Percentiles rank a stretch among this genome's conserved stretches.
Conservation (phyloP, 2,888 invertebrate genomes). For the Nysson spinosus region DNA sequence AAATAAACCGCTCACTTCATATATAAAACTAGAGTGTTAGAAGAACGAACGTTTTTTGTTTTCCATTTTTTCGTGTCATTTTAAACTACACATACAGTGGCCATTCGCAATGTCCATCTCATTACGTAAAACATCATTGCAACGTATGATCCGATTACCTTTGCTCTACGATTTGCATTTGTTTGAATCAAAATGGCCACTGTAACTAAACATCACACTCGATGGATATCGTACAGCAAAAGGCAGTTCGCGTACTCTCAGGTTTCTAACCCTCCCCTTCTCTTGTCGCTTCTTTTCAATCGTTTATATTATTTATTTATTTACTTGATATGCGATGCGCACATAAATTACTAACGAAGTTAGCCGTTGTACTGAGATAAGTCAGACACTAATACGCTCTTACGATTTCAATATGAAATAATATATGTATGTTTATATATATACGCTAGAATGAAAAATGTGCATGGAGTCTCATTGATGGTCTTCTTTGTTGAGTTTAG, state of each 20-base stretch:
- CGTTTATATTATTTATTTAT: no score
- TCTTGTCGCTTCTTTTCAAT: no score
- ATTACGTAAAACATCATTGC: no score
- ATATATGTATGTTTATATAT: no score
- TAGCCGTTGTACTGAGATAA: constrained; percentile 46
- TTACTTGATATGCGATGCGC: constrained; percentile 55
- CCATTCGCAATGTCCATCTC: no score
- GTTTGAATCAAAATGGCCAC: no score
- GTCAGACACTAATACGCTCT: constrained; percentile 49
- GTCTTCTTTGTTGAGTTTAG: constrained; percentile 37
- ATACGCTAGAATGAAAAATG: constrained; percentile 57
- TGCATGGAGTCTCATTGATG: constrained; percentile 53
- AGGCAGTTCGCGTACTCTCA: constrained; percentile 64
- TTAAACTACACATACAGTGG: no score
- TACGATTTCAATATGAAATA: constrained; percentile 62
- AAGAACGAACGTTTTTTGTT: constrained; percentile 34
- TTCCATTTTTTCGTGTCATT: no score
- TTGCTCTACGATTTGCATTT: no score
- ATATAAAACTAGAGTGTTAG: constrained; percentile 38
- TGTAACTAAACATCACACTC: constrained; percentile 39
- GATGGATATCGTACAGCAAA: constrained; percentile 48
- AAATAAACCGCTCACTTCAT: no score
- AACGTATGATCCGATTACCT: no score
- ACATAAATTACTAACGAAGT: constrained; percentile 56
- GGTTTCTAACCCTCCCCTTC: no score